Conservation (phyloP, 2,888 invertebrate genomes). For the Craniophora ligustri region DNA sequence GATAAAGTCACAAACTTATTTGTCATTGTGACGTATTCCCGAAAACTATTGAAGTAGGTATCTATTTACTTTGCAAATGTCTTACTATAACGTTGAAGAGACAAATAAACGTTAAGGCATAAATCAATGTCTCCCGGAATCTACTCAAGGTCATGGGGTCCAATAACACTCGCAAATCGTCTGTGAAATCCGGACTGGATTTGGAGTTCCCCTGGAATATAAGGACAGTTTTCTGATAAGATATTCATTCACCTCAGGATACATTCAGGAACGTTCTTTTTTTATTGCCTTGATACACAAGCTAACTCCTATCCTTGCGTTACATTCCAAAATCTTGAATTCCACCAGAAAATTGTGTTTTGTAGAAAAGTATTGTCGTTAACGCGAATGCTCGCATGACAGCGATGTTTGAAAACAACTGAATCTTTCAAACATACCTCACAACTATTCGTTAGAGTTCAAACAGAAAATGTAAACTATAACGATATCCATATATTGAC, state of each 20-base stretch:
- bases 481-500: constrained; percentile 5
- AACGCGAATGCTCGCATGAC: constrained; percentile 7
- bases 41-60: neutral
- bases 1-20: constrained; percentile 21
- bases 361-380: constrained; percentile 16
- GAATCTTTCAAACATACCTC: constrained; percentile 21
- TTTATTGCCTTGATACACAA: neutral
- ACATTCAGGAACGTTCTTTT: no score
- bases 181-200: no score
- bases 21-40: constrained; percentile 18
- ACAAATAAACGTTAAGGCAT: no score
- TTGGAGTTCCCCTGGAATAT: no score
- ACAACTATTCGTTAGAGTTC: constrained; percentile 18
- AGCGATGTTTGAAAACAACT: constrained; percentile 38
- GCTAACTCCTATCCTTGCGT: neutral
- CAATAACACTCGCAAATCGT: no score
- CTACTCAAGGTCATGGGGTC: neutral
- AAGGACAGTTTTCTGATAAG: no score
- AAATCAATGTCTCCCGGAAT: neutral
- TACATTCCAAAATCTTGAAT: constrained; percentile 4
- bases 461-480: constrained; percentile 11
- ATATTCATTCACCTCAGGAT: no score
- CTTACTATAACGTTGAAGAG: no score
- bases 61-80: no score
- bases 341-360: constrained; percentile 8